phyloP scores from a whole-genome alignment of 35 echinoderm and acorn worm species.

The Ophioderma brevispina region DNA sequence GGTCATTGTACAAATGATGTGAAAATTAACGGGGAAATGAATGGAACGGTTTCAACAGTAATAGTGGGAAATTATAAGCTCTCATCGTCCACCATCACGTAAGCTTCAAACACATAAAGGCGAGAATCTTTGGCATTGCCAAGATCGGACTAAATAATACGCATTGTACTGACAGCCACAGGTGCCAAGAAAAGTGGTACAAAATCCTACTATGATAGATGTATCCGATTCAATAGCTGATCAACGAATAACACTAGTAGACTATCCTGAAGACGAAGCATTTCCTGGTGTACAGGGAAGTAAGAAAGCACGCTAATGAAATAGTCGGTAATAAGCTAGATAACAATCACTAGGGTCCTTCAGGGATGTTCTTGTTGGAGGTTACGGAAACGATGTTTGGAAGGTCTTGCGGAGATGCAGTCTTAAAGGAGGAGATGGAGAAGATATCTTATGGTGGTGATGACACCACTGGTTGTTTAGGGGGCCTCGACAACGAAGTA shows the following conservation, averaged over 20 bases:
- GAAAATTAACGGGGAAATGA: not conserved
- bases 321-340: not conserved
- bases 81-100: not conserved
- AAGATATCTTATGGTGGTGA: not conserved
- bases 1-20: not conserved
- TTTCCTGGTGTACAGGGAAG: not conserved
- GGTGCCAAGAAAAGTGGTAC: not conserved
- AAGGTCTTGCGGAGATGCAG: too few species aligned
- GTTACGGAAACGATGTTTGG: conserved; percentile 9
- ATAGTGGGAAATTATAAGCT: not conserved
- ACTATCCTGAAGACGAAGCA: not conserved
- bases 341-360: not conserved
- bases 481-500: not conserved
- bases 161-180: not conserved
- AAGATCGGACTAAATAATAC: not conserved
- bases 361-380: not conserved
- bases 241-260: not conserved
- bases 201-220: not conserved
- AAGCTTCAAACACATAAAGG: not conserved
- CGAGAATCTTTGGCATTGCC: not conserved
- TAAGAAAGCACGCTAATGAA: not conserved
- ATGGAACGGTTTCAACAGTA: not conserved
- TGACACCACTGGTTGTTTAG: not conserved
- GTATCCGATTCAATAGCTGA: not conserved
- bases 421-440: not conserved